phyloP scores from a whole-genome alignment of 2,888 invertebrate species.

The Drosophila mimetica region DNA sequence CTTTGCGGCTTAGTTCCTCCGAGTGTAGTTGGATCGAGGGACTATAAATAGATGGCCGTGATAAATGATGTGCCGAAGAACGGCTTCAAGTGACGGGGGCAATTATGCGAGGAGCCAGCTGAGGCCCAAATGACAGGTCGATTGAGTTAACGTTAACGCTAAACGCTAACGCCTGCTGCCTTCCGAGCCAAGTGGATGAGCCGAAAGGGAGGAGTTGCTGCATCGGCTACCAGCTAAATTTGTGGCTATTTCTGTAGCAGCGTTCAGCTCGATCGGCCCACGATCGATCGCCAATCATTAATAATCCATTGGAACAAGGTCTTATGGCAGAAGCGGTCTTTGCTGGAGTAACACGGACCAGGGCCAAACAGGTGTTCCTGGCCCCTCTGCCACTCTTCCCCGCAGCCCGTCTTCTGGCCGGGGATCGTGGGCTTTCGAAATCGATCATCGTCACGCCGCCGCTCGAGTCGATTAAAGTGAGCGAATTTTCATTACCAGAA shows the following conservation, averaged over 20 bases:
- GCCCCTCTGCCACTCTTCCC: conserved; percentile 11
- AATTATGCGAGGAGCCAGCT: conserved; percentile 80
- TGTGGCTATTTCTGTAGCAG: conserved; percentile 68
- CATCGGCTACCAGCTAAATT: conserved; percentile 47
- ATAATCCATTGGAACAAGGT: conserved; percentile 73
- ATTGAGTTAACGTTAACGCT: conserved; percentile 83
- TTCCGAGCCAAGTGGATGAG: conserved; percentile 22
- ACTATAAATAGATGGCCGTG: conserved; percentile 65
- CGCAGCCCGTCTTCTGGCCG: conserved; percentile 11
- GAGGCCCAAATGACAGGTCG: conserved; percentile 82
- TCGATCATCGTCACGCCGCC: conserved; percentile 75
- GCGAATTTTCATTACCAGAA: conserved; percentile 66
- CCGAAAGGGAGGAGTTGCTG: conserved; percentile 31
- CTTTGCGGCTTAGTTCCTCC: conserved; percentile 11
- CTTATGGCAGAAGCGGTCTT: conserved; percentile 43
- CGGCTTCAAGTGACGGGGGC: conserved; percentile 81
- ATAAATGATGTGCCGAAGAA: conserved; percentile 83
- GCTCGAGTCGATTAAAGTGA: conserved; percentile 62
- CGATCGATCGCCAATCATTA: conserved; percentile 82
- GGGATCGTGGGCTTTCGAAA: conserved; percentile 40
- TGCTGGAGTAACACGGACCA: conserved; percentile 21
- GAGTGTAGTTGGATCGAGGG: conserved; percentile 22
- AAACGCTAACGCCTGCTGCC: conserved; percentile 69
- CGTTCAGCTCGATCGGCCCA: conserved; percentile 58
- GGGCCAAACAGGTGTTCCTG: conserved; percentile 68